Evolutionary conservation across 2,113 vertebrate genomes (phyloP).

Genomic region (Plestiodon gilberti): DNA sequence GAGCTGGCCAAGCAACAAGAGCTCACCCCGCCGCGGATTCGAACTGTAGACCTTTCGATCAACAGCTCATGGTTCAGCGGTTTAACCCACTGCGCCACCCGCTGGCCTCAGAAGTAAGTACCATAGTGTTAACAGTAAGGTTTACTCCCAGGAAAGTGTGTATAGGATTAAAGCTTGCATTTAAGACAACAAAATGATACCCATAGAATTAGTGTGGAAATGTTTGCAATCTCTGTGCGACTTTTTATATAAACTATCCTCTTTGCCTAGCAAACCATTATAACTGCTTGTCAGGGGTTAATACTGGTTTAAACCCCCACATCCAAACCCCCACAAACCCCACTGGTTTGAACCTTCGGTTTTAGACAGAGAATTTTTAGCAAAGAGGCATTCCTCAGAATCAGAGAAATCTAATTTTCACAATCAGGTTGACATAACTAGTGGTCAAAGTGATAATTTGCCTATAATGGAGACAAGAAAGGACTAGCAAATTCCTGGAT

Average conservation of each 20-base stretch:
- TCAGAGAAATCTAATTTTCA: not conserved
- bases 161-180: too few species aligned
- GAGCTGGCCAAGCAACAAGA: too few species aligned
- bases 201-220: constrained; percentile 47
- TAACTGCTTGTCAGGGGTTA: constrained; percentile 17
- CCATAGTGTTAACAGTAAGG: too few species aligned
- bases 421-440: not conserved
- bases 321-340: too few species aligned
- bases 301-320: not conserved
- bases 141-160: not conserved
- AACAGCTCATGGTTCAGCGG: too few species aligned
- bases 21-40: too few species aligned
- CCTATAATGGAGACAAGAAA: not conserved
- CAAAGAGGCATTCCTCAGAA: constrained; percentile 35
- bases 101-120: too few species aligned
- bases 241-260: constrained; percentile 34
- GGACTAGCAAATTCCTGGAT: not conserved
- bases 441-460: not conserved
- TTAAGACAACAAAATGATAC: constrained; percentile 46
- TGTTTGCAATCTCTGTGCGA: not conserved
- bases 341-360: too few species aligned
- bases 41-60: too few species aligned
- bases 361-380: constrained; percentile 29
- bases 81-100: too few species aligned
- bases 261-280: constrained; percentile 38